Conservation (phyloP, 2,888 invertebrate species). For the Euclidia mi region DNA sequence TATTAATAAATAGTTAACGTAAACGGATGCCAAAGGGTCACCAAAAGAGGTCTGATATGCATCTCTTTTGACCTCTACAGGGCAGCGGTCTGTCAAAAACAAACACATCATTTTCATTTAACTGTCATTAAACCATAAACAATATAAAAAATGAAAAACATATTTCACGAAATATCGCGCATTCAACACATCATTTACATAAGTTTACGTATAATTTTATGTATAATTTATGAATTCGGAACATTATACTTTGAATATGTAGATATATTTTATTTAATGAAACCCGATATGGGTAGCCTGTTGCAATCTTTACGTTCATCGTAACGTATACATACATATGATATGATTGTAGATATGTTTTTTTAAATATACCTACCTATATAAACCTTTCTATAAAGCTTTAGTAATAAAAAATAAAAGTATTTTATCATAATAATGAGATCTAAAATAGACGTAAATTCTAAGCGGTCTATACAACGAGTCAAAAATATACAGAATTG, state of each 20-base stretch:
- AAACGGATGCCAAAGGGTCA: too few relatives aligned
- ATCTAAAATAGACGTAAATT: too few relatives aligned
- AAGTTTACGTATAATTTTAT: not conserved
- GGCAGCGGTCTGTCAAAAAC: too few relatives aligned
- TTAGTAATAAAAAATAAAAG: too few relatives aligned
- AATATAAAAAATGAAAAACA: not conserved
- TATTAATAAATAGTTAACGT: too few relatives aligned
- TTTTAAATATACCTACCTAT: too few relatives aligned
- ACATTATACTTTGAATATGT: conserved; percentile 12
- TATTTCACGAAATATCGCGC: not conserved
- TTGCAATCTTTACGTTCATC: conserved; percentile 17
- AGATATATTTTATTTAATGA: conserved; percentile 19
- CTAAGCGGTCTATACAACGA: too few relatives aligned
- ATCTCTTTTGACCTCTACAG: too few relatives aligned
- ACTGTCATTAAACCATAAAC: not conserved
- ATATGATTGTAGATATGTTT: not conserved
- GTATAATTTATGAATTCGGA: conserved; percentile 28
- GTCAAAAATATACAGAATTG: too few relatives aligned
- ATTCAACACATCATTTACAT: conserved; percentile 14
- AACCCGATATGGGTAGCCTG: conserved; percentile 13
- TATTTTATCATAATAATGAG: too few relatives aligned
- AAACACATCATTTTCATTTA: not conserved
- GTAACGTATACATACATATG: conserved; percentile 15
- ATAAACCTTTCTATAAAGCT: too few relatives aligned
- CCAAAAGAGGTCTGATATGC: too few relatives aligned